Base-by-base conservation (phyloP, 2,888 invertebrate genomes). In the Drosophila mimetica region DNA sequence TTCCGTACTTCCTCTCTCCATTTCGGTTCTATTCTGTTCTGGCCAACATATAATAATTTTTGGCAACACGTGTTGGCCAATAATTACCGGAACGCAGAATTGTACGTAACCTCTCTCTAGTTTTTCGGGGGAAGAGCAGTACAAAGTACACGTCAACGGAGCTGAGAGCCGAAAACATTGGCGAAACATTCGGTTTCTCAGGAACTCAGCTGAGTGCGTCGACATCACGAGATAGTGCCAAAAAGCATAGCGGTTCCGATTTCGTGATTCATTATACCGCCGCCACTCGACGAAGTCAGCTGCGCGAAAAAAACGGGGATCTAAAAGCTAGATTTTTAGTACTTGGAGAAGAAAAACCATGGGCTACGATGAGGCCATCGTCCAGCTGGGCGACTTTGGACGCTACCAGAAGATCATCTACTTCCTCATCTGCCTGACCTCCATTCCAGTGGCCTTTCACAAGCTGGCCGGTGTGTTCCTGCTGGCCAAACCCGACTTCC, bases 401-500 rank as follows among this genome's bases (percentile, higher is more conserved):
- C 93, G 92, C 47, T 95, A 95, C 87, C 96, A 96, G 89, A 93
- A 93, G 77, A 92, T 94, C 71, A 94, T 95, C 71, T 95, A 95
- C 86, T 92, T 95, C 67, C 90, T 95, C 42, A 92, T 96, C 42
- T 95, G 95, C 82, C 91, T 95, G 48, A 95, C 95, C 18, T 94
- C 95, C 7, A 94, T 96, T 82, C 92, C 94, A 14, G 95, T 95
- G 90, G 95, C 95, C 48, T 94, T 96, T 77, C 95, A 95, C 89
- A 95, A 95, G 90, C 91, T 96, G 42, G 94, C 94, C 14, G 95
- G 95, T 64, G 95, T 95, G 0, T 95, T 96, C 89, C 92, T 95
- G 7, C 93, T 94, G 63, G 95, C 95, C 4, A 94, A 94, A 91
- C 93, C 95, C 60, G 91, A 93, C 64, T 93, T 94, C 87, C 93